These are phyloP conservation scores for Halocynthia aurantium DNA, from an alignment of 23 tunicate species.

Conservation along the genomic window DNA sequence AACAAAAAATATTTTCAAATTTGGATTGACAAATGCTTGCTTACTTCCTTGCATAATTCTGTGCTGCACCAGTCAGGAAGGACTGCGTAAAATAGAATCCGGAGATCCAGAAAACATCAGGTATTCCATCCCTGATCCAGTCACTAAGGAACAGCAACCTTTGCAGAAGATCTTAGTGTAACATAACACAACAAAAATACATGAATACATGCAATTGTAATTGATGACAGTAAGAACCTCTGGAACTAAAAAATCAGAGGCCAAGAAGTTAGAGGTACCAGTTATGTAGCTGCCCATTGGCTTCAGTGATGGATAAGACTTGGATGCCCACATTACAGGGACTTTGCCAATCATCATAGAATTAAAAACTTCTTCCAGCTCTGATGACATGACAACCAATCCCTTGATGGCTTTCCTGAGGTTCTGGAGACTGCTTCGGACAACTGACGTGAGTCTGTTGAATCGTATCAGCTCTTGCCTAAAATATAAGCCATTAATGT, in stretches of 20 bases:
- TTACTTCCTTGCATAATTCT: constrained; percentile 93
- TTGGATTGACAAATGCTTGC: background rate
- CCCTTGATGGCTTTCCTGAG: constrained; percentile 95
- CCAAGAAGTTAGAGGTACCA: constrained; percentile 25
- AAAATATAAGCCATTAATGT: background rate
- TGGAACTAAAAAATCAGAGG: background rate
- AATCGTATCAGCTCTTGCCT: constrained; percentile 97
- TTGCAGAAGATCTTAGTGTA: constrained; percentile 47
- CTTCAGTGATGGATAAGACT: constrained; percentile 88
- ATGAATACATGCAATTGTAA: background rate
- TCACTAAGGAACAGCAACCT: constrained; percentile 83
- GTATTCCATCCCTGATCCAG: constrained; percentile 86
- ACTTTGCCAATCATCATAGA: constrained; percentile 95
- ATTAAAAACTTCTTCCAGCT: constrained; percentile 91
- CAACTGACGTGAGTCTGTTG: constrained; percentile 72
- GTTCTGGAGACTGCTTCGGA: constrained; percentile 60
- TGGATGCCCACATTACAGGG: constrained; percentile 95
- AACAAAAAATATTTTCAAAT: too few relatives aligned
- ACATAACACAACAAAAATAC: too few relatives aligned
- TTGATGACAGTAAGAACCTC: background rate
- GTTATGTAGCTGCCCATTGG: constrained; percentile 90
- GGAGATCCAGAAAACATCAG: constrained; percentile 93
- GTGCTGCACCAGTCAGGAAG: constrained; percentile 91
- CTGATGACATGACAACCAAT: constrained; percentile 92
- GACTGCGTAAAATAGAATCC: constrained; percentile 97